These are phyloP conservation scores for Troglohyphantes excavatus DNA, from an alignment of 2,888 invertebrate species.

Conservation along the genomic window DNA sequence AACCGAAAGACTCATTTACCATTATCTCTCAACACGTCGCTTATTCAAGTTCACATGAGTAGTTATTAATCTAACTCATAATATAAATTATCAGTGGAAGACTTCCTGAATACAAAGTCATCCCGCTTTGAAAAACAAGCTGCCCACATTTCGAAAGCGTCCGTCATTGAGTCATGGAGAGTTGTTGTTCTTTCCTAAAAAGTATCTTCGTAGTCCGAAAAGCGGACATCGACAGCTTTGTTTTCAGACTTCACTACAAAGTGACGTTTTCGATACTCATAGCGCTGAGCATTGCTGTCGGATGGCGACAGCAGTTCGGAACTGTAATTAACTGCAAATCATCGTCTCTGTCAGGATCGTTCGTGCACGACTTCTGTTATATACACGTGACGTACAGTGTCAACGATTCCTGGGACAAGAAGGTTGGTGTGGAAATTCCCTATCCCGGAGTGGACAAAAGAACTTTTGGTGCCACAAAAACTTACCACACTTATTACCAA, in stretches of 20 bases:
- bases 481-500: conserved; percentile 82
- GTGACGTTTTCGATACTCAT: conserved; percentile 93
- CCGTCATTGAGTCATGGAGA: too few relatives aligned
- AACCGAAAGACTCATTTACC: too few relatives aligned
- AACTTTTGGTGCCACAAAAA: conserved; percentile 81
- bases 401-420: conserved; percentile 91
- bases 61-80: too few relatives aligned
- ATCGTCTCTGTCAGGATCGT: conserved; percentile 87
- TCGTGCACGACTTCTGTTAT: conserved; percentile 91
- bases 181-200: conserved; percentile 27
- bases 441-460: conserved; percentile 89
- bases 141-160: too few relatives aligned
- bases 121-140: too few relatives aligned
- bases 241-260: conserved; percentile 96
- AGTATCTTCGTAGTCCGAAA: conserved; percentile 74
- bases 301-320: conserved; percentile 79
- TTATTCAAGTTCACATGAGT: too few relatives aligned
- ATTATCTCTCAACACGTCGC: too few relatives aligned
- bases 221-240: conserved; percentile 92
- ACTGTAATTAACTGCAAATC: conserved; percentile 80
- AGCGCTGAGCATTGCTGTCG: conserved; percentile 84
- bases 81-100: too few relatives aligned
- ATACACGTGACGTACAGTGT: conserved; percentile 96
- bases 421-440: conserved; percentile 90
- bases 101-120: too few relatives aligned